A percentile compares a stretch with the other conserved stretches of the same genome.
These are phyloP conservation scores for Girardinus metallicus DNA, from an alignment of 2,797 vertebrate species.

Conservation along the genomic window DNA sequence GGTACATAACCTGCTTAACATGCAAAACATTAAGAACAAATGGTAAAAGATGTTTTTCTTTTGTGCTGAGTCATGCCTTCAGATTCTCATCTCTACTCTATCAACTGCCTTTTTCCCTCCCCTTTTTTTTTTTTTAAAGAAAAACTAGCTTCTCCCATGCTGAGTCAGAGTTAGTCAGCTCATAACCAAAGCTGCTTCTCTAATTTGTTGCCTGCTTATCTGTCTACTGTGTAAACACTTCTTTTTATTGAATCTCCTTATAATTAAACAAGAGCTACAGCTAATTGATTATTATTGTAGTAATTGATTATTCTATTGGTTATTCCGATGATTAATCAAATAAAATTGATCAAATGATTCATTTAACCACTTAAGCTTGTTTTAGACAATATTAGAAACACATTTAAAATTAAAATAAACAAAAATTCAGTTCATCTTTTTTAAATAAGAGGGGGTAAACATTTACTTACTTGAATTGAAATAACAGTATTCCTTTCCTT, in stretches of 20 bases:
- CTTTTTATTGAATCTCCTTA: background rate
- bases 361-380: too few species aligned
- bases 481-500: too few species aligned
- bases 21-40: background rate
- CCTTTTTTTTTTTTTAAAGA: too few species aligned
- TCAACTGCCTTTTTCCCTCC: conserved; percentile 18
- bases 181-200: background rate
- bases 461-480: too few species aligned
- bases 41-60: background rate
- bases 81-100: conserved; percentile 2
- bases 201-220: background rate
- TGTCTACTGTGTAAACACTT: background rate
- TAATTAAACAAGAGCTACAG: background rate
- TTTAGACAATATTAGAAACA: too few species aligned
- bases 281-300: too few species aligned
- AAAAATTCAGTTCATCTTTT: too few species aligned
- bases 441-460: too few species aligned
- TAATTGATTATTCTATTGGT: too few species aligned
- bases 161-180: conserved; percentile 5
- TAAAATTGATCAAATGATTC: too few species aligned
- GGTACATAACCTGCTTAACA: background rate
- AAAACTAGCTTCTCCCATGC: conserved; percentile 19
- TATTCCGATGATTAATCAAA: too few species aligned
- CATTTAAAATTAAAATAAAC: too few species aligned
- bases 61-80: conserved; percentile 72